Evolutionary conservation across 2,888 invertebrate genomes (phyloP).

Genomic region (Nesidiocoris tenuis): DNA sequence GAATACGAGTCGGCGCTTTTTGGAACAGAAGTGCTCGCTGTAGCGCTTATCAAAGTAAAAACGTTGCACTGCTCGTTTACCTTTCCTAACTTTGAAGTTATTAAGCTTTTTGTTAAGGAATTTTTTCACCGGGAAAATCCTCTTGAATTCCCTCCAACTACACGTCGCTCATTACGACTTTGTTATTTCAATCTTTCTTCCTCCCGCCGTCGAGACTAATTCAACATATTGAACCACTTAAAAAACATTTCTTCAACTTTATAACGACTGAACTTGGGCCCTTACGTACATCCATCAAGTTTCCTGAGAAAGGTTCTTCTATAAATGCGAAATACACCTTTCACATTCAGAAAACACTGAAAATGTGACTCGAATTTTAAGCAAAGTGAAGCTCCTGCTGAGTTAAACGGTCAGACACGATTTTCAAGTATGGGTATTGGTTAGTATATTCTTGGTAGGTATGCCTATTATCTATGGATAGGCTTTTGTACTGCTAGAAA

Average conservation of each 20-base stretch:
- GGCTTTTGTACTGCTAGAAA: too few species aligned
- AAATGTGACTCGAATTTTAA: too few species aligned
- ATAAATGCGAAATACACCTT: too few species aligned
- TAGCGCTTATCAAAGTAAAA: background rate
- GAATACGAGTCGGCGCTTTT: too few species aligned
- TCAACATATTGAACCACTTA: slow-evolving; percentile 38
- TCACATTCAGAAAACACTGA: too few species aligned
- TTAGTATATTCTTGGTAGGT: too few species aligned
- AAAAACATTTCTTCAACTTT: slow-evolving; percentile 7
- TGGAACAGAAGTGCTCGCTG: too few species aligned
- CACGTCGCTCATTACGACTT: slow-evolving; percentile 25
- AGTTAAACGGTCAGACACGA: too few species aligned
- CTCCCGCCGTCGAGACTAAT: slow-evolving; percentile 7
- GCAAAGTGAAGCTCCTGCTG: too few species aligned
- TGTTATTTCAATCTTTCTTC: background rate
- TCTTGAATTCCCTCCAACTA: slow-evolving; percentile 6
- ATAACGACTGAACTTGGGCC: slow-evolving; percentile 27
- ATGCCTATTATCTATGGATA: too few species aligned
- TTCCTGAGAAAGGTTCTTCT: background rate
- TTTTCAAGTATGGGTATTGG: too few species aligned
- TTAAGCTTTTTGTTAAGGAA: slow-evolving; percentile 5
- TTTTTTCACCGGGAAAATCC: slow-evolving; percentile 3
- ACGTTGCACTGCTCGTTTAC: background rate
- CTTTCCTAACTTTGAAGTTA: slow-evolving; percentile 20
- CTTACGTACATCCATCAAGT: background rate